phyloP scores from a whole-genome alignment of 2,797 vertebrate species.

The Gallinago stenura region DNA sequence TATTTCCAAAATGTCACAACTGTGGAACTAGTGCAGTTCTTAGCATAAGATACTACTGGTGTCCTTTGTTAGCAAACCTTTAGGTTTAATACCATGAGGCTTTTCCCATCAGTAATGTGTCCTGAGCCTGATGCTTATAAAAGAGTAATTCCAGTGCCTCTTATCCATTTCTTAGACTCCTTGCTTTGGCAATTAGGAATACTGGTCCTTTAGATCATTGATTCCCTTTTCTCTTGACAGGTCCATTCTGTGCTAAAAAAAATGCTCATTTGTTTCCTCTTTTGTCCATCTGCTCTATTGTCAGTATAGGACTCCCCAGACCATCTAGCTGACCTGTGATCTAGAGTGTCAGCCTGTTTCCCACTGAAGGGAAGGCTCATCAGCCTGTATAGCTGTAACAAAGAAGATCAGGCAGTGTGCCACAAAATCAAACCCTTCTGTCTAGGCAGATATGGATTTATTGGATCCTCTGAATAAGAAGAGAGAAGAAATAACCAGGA shows the following conservation, averaged over 20 bases:
- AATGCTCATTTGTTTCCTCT: not conserved
- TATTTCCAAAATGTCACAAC: not conserved
- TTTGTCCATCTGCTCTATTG: not conserved
- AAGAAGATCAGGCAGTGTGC: not conserved
- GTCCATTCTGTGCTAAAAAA: not conserved
- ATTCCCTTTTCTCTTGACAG: not conserved
- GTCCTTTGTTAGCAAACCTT: not conserved
- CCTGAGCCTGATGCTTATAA: not conserved
- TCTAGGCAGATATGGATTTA: not conserved
- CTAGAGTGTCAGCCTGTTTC: not conserved
- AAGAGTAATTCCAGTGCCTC: not conserved
- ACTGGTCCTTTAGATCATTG: not conserved
- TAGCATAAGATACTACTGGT: not conserved
- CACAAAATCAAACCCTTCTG: not conserved
- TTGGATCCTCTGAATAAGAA: not conserved
- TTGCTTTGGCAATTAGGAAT: not conserved
- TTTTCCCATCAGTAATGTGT: not conserved
- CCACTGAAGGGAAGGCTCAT: not conserved
- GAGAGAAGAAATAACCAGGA: not conserved
- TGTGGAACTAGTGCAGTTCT: not conserved
- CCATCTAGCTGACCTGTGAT: not conserved
- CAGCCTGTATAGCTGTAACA: not conserved
- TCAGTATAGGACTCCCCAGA: not conserved
- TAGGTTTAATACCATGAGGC: not conserved
- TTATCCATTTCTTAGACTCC: not conserved